Percentiles rank a stretch among this genome's conserved stretches.
Evolutionary conservation across 2,113 vertebrate species (phyloP).

Genomic region (Illadopsis cleaveri): DNA sequence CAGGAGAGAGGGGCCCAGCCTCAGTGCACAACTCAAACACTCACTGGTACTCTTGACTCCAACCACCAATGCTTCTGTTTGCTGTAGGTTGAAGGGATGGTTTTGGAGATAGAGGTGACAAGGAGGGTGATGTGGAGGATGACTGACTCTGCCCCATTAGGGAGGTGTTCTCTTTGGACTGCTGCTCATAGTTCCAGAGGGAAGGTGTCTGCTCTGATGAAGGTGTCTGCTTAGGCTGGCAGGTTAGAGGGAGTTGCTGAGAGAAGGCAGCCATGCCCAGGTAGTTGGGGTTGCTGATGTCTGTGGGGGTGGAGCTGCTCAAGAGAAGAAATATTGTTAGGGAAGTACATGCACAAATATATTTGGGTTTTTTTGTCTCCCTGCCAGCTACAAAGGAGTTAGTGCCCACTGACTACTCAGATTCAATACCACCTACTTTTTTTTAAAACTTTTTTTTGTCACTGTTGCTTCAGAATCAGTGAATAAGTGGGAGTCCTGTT

Average conservation of each 20-base stretch:
- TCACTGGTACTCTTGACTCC: constrained; percentile 76
- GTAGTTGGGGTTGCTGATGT: constrained; percentile 88
- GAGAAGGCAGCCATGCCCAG: constrained; percentile 74
- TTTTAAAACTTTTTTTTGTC: neutral
- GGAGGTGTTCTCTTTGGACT: constrained; percentile 67
- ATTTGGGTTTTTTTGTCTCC: neutral
- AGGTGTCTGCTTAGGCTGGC: constrained; percentile 71
- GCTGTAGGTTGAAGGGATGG: constrained; percentile 55
- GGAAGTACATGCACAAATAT: neutral
- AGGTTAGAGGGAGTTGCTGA: constrained; percentile 21
- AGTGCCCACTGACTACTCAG: neutral
- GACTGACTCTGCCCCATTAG: constrained; percentile 60
- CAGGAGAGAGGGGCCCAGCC: neutral
- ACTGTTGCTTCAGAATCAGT: neutral
- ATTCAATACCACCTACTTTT: neutral
- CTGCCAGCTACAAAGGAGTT: neutral
- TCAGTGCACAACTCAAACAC: neutral
- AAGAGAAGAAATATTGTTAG: constrained; percentile 46
- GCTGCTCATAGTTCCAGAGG: constrained; percentile 83
- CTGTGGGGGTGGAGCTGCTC: constrained; percentile 58
- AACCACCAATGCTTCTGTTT: constrained; percentile 63
- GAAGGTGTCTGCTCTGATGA: constrained; percentile 71
- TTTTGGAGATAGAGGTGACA: constrained; percentile 75
- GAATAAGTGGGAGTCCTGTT: neutral
- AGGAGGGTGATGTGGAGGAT: constrained; percentile 74